A percentile compares a stretch with the other conserved stretches of the same genome.
Conservation (phyloP, 2,888 invertebrate genomes). For the Orthosia gracilis region DNA sequence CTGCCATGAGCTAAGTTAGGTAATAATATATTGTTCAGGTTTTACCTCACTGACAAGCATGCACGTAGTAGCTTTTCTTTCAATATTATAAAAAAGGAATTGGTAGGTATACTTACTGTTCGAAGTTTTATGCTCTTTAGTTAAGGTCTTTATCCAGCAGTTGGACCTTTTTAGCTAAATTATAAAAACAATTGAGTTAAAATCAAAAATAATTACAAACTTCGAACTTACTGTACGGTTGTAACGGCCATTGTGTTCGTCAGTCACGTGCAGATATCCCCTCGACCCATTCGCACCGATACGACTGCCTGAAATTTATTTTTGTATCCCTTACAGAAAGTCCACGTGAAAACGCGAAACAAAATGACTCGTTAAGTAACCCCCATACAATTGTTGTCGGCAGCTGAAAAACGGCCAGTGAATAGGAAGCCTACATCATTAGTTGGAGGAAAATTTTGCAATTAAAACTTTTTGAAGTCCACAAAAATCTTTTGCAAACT, state of each 20-base stretch:
- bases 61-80: too few species aligned
- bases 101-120: too few species aligned
- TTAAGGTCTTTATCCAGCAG: neutral
- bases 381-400: conserved; percentile 33
- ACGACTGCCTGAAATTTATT: conserved; percentile 15
- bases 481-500: neutral
- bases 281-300: conserved; percentile 12
- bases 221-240: neutral
- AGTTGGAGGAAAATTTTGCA: conserved; percentile 34
- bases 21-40: too few species aligned
- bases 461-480: conserved; percentile 30
- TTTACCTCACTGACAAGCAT: too few species aligned
- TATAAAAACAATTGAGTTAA: neutral
- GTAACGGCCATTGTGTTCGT: conserved; percentile 9
- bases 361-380: conserved; percentile 31
- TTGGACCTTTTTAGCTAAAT: neutral
- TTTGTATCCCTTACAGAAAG: conserved; percentile 9
- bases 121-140: too few species aligned
- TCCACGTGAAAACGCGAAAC: conserved; percentile 29
- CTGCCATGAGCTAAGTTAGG: too few species aligned
- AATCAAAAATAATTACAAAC: conserved; percentile 1
- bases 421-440: conserved; percentile 42
- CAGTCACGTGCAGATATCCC: neutral
- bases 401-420: conserved; percentile 12
- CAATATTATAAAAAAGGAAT: too few species aligned